Evolutionary conservation across 2,113 vertebrate species (phyloP).

Genomic region (Actinemys pallida): DNA sequence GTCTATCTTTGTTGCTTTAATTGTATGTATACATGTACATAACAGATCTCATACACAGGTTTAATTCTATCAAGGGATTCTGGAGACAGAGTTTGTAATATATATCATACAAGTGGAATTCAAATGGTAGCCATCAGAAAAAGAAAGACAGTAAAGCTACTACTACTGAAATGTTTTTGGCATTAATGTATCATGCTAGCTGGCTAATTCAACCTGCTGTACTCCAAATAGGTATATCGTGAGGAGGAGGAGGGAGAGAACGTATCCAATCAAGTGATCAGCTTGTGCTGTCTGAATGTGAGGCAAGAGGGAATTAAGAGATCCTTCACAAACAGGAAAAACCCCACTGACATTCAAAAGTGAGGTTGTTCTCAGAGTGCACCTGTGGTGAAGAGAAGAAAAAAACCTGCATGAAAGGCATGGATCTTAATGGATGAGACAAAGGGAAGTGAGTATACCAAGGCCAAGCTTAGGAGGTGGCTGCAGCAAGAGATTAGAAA

Average conservation of each 20-base stretch:
- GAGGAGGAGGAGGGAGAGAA: neutral
- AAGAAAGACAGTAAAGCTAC: neutral
- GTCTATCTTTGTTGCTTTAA: neutral
- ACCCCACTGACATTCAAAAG: slow-evolving; percentile 33
- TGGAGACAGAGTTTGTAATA: neutral
- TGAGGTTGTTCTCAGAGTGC: slow-evolving; percentile 32
- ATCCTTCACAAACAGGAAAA: slow-evolving; percentile 44
- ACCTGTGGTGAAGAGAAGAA: slow-evolving; percentile 42
- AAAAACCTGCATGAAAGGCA: slow-evolving; percentile 6
- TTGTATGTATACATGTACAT: neutral
- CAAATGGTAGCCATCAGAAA: neutral
- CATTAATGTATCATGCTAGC: neutral
- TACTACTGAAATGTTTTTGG: neutral
- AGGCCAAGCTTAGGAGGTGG: neutral
- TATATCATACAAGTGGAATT: neutral
- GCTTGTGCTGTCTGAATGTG: neutral
- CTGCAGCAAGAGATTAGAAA: neutral
- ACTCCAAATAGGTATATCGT: neutral
- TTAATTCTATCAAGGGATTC: neutral
- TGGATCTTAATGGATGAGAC: neutral
- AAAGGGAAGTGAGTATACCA: neutral
- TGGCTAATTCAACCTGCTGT: neutral
- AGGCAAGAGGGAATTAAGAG: slow-evolving; percentile 33
- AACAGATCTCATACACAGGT: neutral
- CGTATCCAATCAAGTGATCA: neutral